Evolutionary conservation across 2,888 invertebrate species (phyloP).

Genomic region (Xanthia icteritia): DNA sequence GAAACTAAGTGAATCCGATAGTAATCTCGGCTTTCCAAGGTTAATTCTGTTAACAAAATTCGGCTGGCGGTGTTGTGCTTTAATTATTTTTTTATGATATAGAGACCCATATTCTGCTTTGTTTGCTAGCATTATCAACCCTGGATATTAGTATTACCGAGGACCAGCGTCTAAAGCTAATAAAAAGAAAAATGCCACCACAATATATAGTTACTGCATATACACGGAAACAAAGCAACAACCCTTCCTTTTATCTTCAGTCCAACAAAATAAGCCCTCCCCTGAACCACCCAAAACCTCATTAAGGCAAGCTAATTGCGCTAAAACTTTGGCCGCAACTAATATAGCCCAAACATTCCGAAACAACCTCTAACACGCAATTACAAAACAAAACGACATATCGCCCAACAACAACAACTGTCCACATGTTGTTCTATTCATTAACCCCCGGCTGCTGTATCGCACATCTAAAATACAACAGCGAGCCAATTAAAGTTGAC

Average conservation of each 20-base stretch:
- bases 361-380: conserved; percentile 77
- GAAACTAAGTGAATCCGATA: conserved; percentile 65
- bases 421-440: conserved; percentile 87
- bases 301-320: conserved; percentile 65
- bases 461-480: conserved; percentile 87
- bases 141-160: not conserved
- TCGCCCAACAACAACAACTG: conserved; percentile 83
- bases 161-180: not conserved
- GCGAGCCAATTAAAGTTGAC: conserved; percentile 88
- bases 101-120: not conserved
- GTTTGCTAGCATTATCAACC: not conserved
- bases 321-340: conserved; percentile 64
- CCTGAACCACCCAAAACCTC: conserved; percentile 51
- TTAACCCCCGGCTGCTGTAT: conserved; percentile 82
- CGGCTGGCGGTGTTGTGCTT: conserved; percentile 19
- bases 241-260: conserved; percentile 53
- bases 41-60: conserved; percentile 63
- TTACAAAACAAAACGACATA: conserved; percentile 82
- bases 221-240: conserved; percentile 33
- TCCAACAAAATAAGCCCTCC: conserved; percentile 47
- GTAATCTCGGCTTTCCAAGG: conserved; percentile 61
- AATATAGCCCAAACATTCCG: conserved; percentile 66
- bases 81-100: conserved; percentile 47
- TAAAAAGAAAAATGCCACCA: not conserved
- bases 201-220: not conserved